phyloP scores from a whole-genome alignment of 92 coral and sea anemone genomes.

The Zoanthus gigantus region DNA sequence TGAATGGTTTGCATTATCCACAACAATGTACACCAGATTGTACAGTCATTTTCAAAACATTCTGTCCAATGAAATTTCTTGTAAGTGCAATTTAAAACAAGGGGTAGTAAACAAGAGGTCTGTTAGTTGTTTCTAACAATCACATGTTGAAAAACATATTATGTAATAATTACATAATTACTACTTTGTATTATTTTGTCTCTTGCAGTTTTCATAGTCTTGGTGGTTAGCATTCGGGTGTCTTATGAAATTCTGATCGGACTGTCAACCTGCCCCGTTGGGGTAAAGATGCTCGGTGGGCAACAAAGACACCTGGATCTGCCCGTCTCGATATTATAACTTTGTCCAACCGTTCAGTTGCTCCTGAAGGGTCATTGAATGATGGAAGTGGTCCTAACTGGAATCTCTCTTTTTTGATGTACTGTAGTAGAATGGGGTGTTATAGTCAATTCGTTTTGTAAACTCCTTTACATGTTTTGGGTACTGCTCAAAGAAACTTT shows the following conservation, averaged over 20 bases:
- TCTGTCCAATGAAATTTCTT: too few species aligned
- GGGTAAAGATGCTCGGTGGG: constrained; percentile 54
- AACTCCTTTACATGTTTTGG: constrained; percentile 55
- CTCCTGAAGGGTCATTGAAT: constrained; percentile 51
- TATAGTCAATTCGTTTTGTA: constrained; percentile 47
- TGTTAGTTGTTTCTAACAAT: too few species aligned
- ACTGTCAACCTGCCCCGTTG: constrained; percentile 63
- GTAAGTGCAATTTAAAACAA: too few species aligned
- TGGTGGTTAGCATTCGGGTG: constrained; percentile 52
- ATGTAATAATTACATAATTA: too few species aligned
- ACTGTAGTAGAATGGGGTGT: constrained; percentile 50
- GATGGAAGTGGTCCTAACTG: constrained; percentile 30
- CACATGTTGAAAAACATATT: too few species aligned
- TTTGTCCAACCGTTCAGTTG: constrained; percentile 50
- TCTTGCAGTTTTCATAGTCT: too few species aligned
- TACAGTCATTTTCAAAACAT: too few species aligned
- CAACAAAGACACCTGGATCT: constrained; percentile 67
- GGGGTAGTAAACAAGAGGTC: too few species aligned
- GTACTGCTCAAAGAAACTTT: constrained; percentile 28
- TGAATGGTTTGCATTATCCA: too few species aligned
- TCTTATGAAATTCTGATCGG: constrained; percentile 52
- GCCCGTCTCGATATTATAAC: constrained; percentile 45
- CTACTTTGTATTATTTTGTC: too few species aligned
- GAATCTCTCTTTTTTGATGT: constrained; percentile 54
- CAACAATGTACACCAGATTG: too few species aligned